A percentile compares a stretch with the other conserved stretches of the same genome.
Conservation (phyloP, 2,797 vertebrate species). For the Dermochelys coriacea region DNA sequence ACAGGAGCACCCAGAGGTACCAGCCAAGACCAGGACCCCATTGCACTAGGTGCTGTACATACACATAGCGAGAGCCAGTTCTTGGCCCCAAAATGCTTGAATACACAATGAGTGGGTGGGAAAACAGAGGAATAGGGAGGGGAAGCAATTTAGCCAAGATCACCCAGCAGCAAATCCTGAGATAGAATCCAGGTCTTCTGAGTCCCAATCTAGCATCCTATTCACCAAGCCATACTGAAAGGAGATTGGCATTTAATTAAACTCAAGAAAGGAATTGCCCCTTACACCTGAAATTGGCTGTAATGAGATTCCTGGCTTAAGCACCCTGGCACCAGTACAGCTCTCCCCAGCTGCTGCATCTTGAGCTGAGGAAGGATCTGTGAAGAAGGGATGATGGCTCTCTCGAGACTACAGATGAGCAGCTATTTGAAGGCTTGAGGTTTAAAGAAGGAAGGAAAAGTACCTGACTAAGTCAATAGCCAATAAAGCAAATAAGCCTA, state of each 20-base stretch:
- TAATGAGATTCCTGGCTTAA: background rate
- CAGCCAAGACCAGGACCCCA: too few species aligned
- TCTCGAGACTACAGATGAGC: background rate
- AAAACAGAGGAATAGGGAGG: background rate
- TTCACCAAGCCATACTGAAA: background rate
- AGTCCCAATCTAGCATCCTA: background rate
- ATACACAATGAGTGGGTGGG: too few species aligned
- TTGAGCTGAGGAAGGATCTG: background rate
- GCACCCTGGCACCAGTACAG: background rate
- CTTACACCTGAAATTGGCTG: background rate
- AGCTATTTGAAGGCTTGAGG: background rate
- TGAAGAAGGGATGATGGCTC: background rate
- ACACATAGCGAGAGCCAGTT: too few species aligned
- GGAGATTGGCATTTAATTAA: background rate
- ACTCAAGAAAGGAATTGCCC: background rate
- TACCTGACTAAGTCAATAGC: conserved; percentile 8
- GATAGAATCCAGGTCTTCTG: background rate
- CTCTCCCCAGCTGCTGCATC: background rate
- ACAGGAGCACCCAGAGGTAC: too few species aligned
- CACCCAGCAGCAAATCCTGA: background rate
- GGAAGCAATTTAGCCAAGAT: background rate
- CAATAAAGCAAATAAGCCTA: conserved; percentile 11
- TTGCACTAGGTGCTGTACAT: too few species aligned
- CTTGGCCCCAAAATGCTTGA: too few species aligned
- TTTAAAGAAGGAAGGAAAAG: background rate